Evolutionary conservation across 2,113 vertebrate species (phyloP).

Genomic region (Cairina moschata): DNA sequence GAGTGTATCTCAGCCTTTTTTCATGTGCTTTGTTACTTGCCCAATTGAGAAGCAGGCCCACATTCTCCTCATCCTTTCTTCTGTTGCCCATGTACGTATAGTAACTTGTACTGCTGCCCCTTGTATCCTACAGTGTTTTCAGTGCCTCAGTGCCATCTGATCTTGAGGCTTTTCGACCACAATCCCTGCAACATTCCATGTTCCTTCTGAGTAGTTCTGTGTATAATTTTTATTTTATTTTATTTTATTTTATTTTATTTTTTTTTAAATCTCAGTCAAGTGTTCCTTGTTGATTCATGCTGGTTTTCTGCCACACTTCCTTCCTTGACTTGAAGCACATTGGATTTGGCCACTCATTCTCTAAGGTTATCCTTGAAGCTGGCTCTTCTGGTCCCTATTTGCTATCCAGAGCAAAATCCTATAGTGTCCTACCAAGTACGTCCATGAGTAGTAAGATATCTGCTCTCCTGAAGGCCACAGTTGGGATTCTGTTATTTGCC

Average conservation of each 20-base stretch:
- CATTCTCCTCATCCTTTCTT: not conserved
- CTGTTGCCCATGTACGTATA: not conserved
- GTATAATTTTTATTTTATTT: not conserved
- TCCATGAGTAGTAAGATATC: not conserved
- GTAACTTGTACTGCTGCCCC: not conserved
- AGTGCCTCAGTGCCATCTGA: not conserved
- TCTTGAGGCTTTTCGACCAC: not conserved
- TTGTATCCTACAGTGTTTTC: not conserved
- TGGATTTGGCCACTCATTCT: not conserved
- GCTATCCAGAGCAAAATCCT: fast-evolving
- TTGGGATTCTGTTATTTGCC: not conserved
- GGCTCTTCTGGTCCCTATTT: not conserved
- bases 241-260: not conserved
- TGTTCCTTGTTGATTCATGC: not conserved
- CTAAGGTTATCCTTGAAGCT: not conserved
- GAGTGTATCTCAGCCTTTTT: not conserved
- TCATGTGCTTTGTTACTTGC: not conserved
- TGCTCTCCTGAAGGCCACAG: not conserved
- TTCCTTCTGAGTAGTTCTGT: not conserved
- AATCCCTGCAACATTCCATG: not conserved
- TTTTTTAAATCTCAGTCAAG: not conserved
- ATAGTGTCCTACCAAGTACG: not conserved
- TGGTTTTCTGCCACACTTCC: not conserved
- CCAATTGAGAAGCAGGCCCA: not conserved
- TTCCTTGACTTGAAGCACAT: not conserved